Evolutionary conservation across 2,797 vertebrate species (phyloP), one percentile per base, ranked within the genome.

Genomic region (Ciconia nigra): DNA sequence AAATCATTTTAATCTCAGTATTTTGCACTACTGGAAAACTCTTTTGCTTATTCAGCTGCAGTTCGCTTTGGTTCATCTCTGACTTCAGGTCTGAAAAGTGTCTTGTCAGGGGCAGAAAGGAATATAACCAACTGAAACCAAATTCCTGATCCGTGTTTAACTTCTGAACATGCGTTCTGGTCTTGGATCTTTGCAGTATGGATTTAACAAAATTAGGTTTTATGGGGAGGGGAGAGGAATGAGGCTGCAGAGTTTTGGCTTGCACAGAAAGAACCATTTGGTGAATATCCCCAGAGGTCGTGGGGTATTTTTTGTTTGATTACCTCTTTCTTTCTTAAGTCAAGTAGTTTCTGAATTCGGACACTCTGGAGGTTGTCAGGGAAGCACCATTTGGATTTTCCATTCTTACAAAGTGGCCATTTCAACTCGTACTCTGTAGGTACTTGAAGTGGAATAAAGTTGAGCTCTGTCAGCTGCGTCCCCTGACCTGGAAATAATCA

Each of bases 401-500:
- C 7, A 0, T 49, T 49, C 39, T 67, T 46, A 26, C 35, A 11
- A 19, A 35, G 28, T 8, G 83, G 79, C 74, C 59, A 6, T 42
- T 91, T 66, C 73, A 62, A 2, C 70, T 76, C n/a, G 42, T 39
- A 8, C 59, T 62, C n/a, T 69, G 69, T 29, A 26, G 81, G 71
- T 61, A 35, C 83, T 65, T 74, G 92, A 83, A 92, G 88, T 85
- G 89, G 90, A 94, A 94, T 92, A 74, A 94, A 94, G 92, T 95
- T 83, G 88, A 96, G 84, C 79, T 94, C 71, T 80, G 87, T 92
- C 92, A 92, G 94, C 92, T 96, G 96, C 3, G 0, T 92, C 93
- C 83, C 54, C 88, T 97, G 93, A 94, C 92, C 94, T 97, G 95
- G 90, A 94, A 97, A 78, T 96, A 95, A 94, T 91, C 71, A 11